These are phyloP conservation scores for Synergus laeviventris DNA, from an alignment of 2,888 invertebrate species.

Conservation along the genomic window DNA sequence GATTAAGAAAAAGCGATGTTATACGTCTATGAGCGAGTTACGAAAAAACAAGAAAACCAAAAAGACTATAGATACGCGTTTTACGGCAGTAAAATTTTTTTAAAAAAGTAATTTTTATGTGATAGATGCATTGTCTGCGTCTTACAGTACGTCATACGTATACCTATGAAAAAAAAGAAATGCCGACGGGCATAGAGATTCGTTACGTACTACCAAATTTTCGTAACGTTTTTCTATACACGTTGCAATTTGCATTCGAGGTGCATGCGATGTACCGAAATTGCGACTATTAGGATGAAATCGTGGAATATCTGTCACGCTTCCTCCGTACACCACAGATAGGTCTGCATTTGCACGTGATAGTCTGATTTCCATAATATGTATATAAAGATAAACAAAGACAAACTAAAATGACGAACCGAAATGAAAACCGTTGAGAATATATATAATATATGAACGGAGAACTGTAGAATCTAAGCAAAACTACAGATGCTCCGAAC, in stretches of 20 bases:
- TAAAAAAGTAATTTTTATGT: slow-evolving; percentile 37
- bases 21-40: slow-evolving; percentile 39
- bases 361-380: slow-evolving; percentile 39
- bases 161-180: neutral
- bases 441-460: slow-evolving; percentile 10
- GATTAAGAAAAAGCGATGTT: slow-evolving; percentile 38
- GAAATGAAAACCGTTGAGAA: slow-evolving; percentile 17
- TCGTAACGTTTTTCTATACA: slow-evolving; percentile 3
- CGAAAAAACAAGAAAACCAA: slow-evolving; percentile 35
- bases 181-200: neutral
- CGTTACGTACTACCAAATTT: neutral
- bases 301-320: slow-evolving; percentile 40
- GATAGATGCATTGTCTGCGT: slow-evolving; percentile 39
- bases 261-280: neutral
- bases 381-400: slow-evolving; percentile 34
- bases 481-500: slow-evolving; percentile 25
- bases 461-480: slow-evolving; percentile 23
- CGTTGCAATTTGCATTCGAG: neutral
- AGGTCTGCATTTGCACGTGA: slow-evolving; percentile 39
- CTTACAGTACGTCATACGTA: slow-evolving; percentile 23
- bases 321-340: slow-evolving; percentile 39
- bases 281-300: slow-evolving; percentile 35
- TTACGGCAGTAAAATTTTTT: slow-evolving; percentile 40
- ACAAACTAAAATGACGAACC: slow-evolving; percentile 27
- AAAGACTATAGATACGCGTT: slow-evolving; percentile 38